phyloP scores from a whole-genome alignment of 35 echinoderm and acorn worm species.

The Amphiura filiformis region DNA sequence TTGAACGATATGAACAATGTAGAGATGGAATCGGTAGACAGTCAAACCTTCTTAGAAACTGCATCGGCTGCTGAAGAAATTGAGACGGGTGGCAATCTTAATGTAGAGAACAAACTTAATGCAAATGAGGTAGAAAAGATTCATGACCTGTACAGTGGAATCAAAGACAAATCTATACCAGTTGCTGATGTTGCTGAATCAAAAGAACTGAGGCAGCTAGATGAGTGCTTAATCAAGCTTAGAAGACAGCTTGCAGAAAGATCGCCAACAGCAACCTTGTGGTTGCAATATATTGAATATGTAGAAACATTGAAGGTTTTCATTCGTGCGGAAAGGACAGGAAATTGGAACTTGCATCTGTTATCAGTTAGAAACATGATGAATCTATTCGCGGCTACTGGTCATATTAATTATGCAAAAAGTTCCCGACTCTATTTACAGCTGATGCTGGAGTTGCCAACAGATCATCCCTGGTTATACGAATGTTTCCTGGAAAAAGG shows the following conservation, averaged over 20 bases:
- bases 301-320: constrained; percentile 23
- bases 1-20: too few species aligned
- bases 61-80: constrained; percentile 1
- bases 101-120: background rate
- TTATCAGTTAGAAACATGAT: constrained; percentile 16
- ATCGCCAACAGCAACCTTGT: constrained; percentile 20
- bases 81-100: constrained; percentile 9
- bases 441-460: constrained; percentile 22
- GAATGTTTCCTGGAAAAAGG: too few species aligned
- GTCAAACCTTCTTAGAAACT: too few species aligned
- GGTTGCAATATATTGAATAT: constrained; percentile 25
- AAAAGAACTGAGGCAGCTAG: constrained; percentile 28
- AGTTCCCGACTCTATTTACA: constrained; percentile 44
- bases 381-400: constrained; percentile 47
- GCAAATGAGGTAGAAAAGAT: constrained; percentile 32
- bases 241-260: background rate
- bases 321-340: constrained; percentile 18
- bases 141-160: constrained; percentile 19
- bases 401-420: constrained; percentile 54
- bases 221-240: constrained; percentile 2
- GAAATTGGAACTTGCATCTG: constrained; percentile 49
- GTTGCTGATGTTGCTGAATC: constrained; percentile 14
- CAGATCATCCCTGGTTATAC: constrained; percentile 21
- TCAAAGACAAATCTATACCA: constrained; percentile 7
- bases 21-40: too few species aligned